These are phyloP conservation scores for Corapipo altera DNA, from an alignment of 2,113 vertebrate species.

Conservation along the genomic window DNA sequence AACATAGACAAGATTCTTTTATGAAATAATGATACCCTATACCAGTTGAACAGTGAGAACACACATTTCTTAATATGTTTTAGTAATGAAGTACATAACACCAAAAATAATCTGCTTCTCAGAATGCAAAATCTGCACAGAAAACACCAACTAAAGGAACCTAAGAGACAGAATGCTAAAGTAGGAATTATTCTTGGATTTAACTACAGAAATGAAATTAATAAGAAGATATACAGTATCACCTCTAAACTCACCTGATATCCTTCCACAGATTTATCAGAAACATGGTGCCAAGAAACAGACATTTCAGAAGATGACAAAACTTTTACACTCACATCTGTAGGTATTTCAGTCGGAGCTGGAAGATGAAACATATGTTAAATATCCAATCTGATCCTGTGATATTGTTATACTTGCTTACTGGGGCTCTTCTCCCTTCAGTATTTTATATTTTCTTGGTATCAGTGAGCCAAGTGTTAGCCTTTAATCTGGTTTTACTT, in stretches of 20 bases:
- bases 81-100: background rate
- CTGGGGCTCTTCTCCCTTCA: background rate
- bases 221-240: background rate
- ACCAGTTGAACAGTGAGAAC: background rate
- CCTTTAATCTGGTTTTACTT: background rate
- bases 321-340: slow-evolving; percentile 72
- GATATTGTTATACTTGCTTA: background rate
- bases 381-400: background rate
- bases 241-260: slow-evolving; percentile 84
- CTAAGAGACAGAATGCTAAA: background rate
- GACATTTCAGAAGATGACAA: slow-evolving; percentile 87
- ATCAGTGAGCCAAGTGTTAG: background rate
- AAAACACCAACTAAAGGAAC: background rate
- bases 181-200: background rate
- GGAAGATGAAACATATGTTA: slow-evolving; percentile 23
- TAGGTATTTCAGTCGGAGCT: slow-evolving; percentile 87
- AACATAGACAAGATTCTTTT: background rate
- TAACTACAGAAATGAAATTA: background rate
- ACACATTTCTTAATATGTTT: background rate
- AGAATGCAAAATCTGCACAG: background rate
- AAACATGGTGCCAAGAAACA: slow-evolving; percentile 84
- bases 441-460: background rate
- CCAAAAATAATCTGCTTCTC: background rate
- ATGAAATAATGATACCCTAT: background rate
- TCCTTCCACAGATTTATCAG: slow-evolving; percentile 81